phyloP scores from a whole-genome alignment of 2,797 vertebrate genomes.

The Adrianichthys oophorus region DNA sequence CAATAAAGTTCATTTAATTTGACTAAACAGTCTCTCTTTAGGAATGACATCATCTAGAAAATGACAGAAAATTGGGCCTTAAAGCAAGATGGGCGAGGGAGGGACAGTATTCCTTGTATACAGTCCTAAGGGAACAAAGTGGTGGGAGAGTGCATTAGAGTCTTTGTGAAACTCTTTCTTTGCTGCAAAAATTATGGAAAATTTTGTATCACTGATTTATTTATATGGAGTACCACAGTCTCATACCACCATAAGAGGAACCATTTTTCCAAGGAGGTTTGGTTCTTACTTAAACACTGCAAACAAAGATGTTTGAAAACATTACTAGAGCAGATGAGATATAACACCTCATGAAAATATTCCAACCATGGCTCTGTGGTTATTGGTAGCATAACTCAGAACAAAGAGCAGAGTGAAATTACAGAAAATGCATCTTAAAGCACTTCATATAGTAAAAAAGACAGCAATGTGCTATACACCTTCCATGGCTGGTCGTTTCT shows the following conservation, averaged over 20 bases:
- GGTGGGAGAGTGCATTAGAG: conserved; percentile 49
- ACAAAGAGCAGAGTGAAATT: conserved; percentile 23
- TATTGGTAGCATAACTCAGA: conserved; percentile 7
- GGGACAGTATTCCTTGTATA: conserved; percentile 50
- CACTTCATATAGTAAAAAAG: conserved; percentile 36
- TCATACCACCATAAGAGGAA: conserved; percentile 38
- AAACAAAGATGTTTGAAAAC: conserved; percentile 44
- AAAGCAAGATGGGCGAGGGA: conserved; percentile 57
- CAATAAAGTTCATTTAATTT: conserved; percentile 63
- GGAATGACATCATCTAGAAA: conserved; percentile 65
- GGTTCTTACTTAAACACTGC: conserved; percentile 46
- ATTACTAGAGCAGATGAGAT: conserved; percentile 30
- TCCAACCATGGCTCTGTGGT: conserved; percentile 8
- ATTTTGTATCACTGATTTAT: conserved; percentile 44
- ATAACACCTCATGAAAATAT: conserved; percentile 31
- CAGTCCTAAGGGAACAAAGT: conserved; percentile 46
- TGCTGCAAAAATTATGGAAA: conserved; percentile 43
- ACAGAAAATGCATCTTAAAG: conserved; percentile 39
- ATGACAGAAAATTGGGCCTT: conserved; percentile 67
- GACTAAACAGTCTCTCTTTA: conserved; percentile 53
- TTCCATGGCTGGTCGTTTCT: conserved; percentile 65
- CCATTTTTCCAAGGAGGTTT: conserved; percentile 35
- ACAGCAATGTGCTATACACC: conserved; percentile 65
- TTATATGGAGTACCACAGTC: conserved; percentile 30
- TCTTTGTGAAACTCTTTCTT: conserved; percentile 55